These are phyloP conservation scores for Burhinus oedicnemus DNA, from an alignment of 2,113 vertebrate genomes.

Conservation along the genomic window DNA sequence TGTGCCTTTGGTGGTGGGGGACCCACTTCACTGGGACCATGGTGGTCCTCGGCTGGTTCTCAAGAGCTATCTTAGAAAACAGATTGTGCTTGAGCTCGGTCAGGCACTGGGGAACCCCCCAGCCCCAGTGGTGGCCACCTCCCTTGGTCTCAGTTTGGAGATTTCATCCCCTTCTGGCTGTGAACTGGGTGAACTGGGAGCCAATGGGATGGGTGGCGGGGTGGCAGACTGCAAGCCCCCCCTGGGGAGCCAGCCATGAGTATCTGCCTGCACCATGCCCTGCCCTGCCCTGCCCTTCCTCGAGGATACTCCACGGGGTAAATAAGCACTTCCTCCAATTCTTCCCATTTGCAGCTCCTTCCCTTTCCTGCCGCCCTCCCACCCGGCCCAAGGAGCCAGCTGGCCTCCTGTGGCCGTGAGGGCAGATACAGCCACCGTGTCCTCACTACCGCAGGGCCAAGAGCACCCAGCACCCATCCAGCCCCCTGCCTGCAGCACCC, in stretches of 20 bases:
- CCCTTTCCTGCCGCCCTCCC: constrained; percentile 58
- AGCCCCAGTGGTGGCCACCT: neutral
- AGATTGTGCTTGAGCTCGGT: neutral
- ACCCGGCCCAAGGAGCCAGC: neutral
- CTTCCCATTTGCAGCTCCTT: constrained; percentile 55
- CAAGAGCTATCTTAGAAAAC: neutral
- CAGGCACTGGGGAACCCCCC: neutral
- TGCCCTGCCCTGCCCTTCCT: constrained; percentile 61
- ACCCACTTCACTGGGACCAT: neutral
- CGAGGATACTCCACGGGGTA: constrained; percentile 7
- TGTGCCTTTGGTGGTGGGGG: neutral
- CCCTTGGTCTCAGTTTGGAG: neutral
- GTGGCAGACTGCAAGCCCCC: neutral
- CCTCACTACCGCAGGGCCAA: neutral
- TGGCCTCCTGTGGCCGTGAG: neutral
- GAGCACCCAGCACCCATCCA: neutral
- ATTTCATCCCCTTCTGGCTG: neutral
- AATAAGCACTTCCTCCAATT: constrained; percentile 68
- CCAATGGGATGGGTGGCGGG: neutral
- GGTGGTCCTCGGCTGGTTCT: neutral
- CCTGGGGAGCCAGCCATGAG: neutral
- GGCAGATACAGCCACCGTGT: rapidly evolving
- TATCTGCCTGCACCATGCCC: neutral
- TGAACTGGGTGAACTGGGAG: neutral
- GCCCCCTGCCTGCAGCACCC: neutral